Evolutionary conservation across 2,113 vertebrate genomes (phyloP).

Genomic region (Meriones unguiculatus): DNA sequence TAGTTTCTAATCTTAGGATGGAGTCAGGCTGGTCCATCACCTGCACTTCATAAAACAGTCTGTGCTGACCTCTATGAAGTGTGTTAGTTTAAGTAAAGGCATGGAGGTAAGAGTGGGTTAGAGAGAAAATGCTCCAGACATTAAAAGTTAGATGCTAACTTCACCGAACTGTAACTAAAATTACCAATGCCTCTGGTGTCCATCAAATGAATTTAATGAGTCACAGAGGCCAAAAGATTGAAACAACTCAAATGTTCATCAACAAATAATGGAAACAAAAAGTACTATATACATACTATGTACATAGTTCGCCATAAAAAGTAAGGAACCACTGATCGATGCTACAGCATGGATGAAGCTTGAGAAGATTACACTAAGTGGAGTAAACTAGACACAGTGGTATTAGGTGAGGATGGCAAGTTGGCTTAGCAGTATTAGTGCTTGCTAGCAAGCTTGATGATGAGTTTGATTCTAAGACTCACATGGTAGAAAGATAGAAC

Average conservation of each 20-base stretch:
- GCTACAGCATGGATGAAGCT: neutral
- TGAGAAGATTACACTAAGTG: neutral
- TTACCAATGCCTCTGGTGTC: neutral
- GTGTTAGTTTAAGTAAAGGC: neutral
- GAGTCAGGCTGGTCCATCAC: neutral
- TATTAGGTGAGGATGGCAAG: neutral
- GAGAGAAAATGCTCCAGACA: neutral
- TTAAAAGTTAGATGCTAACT: neutral
- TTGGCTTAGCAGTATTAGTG: neutral
- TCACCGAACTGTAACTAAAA: neutral
- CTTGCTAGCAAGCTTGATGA: neutral
- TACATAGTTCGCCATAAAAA: neutral
- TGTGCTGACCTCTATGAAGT: slow-evolving; percentile 47
- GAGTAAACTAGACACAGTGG: neutral
- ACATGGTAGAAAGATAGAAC: neutral
- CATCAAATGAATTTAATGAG: neutral
- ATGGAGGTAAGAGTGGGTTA: neutral
- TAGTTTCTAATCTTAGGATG: neutral
- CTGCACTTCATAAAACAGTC: slow-evolving; percentile 12
- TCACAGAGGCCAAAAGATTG: neutral
- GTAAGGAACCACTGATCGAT: neutral
- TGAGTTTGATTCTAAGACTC: neutral
- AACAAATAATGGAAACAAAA: slow-evolving; percentile 12
- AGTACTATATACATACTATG: neutral
- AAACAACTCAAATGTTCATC: neutral